Percentiles rank a stretch among this genome's conserved stretches.
Evolutionary conservation across 92 coral and sea anemone species (phyloP).

Genomic region (Muricea muricata): DNA sequence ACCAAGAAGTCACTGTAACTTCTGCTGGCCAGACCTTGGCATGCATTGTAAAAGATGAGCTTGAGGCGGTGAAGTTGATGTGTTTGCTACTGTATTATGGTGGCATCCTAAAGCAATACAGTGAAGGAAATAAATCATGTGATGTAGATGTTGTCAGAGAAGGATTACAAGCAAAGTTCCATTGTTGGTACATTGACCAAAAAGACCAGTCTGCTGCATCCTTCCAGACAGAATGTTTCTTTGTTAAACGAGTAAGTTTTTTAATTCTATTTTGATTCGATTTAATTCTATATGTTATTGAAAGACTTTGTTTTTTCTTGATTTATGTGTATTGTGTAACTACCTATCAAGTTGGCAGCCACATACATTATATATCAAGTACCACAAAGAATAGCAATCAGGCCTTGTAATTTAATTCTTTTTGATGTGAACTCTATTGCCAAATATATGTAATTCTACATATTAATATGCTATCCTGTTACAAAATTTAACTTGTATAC

Average conservation of each 20-base stretch:
- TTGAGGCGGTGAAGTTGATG: neutral
- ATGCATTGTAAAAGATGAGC: neutral
- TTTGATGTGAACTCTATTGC: no score
- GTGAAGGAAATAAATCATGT: slow-evolving; percentile 11
- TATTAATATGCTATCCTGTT: no score
- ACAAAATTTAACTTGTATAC: no score
- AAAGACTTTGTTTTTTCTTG: no score
- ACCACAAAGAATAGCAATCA: no score
- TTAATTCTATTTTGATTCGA: no score
- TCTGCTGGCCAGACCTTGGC: neutral
- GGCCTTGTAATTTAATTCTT: no score
- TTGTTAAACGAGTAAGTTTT: slow-evolving; percentile 11
- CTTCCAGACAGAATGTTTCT: slow-evolving; percentile 1
- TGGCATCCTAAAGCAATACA: neutral
- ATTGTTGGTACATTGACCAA: slow-evolving; percentile 4
- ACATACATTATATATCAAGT: no score
- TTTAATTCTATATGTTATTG: no score
- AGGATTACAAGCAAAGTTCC: slow-evolving; percentile 8
- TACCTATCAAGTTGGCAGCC: no score
- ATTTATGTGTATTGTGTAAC: no score
- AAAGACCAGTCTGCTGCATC: neutral
- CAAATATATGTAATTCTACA: no score
- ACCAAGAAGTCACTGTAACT: neutral
- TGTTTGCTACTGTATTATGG: neutral
- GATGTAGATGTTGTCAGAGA: neutral